Evolutionary conservation across 2,888 invertebrate species (phyloP).

Genomic region (Hanleya hanleyi): DNA sequence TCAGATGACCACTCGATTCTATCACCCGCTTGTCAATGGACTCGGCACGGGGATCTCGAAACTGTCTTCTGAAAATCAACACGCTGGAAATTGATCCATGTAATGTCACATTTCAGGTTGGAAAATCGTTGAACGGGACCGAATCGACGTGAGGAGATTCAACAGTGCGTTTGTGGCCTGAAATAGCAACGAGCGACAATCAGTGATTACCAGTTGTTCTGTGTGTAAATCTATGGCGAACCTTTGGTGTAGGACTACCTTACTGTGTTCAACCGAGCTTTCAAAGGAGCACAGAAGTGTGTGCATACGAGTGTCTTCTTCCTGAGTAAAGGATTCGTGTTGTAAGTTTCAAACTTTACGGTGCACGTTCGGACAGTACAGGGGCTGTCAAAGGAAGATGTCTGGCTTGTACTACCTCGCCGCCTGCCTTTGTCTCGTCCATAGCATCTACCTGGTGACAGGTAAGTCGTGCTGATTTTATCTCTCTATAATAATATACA

Average conservation of each 20-base stretch:
- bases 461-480: no score
- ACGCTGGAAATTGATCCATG: neutral
- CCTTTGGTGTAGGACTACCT: neutral
- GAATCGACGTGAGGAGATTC: neutral
- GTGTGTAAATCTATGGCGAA: neutral
- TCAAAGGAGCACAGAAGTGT: no score
- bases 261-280: neutral
- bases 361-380: no score
- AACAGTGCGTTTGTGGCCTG: neutral
- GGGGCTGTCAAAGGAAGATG: neutral
- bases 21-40: neutral
- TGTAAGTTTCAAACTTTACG: no score
- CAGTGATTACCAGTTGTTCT: neutral
- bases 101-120: constrained; percentile 7
- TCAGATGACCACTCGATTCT: neutral
- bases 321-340: no score
- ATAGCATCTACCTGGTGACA: neutral
- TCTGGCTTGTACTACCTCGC: neutral
- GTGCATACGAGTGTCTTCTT: no score
- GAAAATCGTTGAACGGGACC: neutral
- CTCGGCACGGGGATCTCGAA: neutral
- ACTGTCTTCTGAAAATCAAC: constrained; percentile 5
- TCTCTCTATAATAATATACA: no score
- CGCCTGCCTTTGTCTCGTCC: neutral
- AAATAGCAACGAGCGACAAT: constrained; percentile 4